Evolutionary conservation across 35 echinoderm and acorn worm species (phyloP).

Genomic region (Holothuria glaberrima): DNA sequence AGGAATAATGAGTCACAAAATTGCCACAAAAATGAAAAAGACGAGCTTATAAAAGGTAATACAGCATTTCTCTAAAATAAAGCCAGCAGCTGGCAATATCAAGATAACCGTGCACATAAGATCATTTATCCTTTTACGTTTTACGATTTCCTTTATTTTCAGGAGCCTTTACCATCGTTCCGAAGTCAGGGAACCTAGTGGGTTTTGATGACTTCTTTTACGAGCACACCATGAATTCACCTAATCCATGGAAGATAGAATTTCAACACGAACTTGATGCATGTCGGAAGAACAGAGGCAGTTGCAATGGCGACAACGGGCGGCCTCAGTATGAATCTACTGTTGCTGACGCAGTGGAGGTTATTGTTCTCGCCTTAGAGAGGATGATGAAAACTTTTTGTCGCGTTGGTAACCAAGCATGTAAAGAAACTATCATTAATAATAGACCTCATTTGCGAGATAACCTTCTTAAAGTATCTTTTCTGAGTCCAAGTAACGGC

Average conservation of each 20-base stretch:
- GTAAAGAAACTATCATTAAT: constrained; percentile 29
- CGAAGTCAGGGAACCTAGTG: neutral
- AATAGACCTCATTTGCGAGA: constrained; percentile 18
- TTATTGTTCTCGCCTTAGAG: neutral
- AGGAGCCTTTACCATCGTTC: constrained; percentile 26
- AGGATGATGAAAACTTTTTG: neutral
- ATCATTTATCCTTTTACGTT: no score
- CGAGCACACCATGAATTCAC: neutral
- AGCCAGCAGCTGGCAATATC: no score
- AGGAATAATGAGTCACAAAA: no score
- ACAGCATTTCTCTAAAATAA: no score
- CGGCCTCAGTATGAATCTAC: constrained; percentile 24
- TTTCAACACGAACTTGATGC: neutral
- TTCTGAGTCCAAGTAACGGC: constrained; percentile 75
- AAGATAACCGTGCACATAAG: no score
- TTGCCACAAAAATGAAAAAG: no score
- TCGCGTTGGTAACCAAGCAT: neutral
- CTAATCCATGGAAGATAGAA: constrained; percentile 1
- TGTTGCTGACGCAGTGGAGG: constrained; percentile 47
- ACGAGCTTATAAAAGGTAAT: no score
- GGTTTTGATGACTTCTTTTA: constrained; percentile 11
- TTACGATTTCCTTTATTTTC: neutral
- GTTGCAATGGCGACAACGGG: neutral
- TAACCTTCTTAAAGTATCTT: constrained; percentile 63
- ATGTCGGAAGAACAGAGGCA: neutral